phyloP scores from a whole-genome alignment of 2,888 invertebrate species.

The Dynastes tityus region DNA sequence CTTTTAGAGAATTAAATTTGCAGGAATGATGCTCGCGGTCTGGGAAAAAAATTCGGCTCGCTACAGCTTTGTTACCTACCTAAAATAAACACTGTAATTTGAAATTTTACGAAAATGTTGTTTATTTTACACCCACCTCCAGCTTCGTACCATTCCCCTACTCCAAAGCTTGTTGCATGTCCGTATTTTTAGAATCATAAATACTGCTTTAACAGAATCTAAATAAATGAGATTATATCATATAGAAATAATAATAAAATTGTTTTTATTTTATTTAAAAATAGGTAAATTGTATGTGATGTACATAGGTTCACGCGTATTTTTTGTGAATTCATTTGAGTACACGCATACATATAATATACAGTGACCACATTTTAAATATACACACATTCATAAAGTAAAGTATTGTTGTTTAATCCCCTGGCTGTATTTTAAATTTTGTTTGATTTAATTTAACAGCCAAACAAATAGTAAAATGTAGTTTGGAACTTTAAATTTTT shows the following conservation, averaged over 20 bases:
- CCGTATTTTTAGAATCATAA: too few relatives aligned
- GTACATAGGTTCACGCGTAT: not conserved
- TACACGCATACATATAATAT: too few relatives aligned
- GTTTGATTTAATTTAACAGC: not conserved
- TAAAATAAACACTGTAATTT: constrained; percentile 30
- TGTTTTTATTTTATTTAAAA: too few relatives aligned
- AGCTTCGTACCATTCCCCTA: too few relatives aligned
- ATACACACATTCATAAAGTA: not conserved
- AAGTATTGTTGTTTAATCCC: not conserved
- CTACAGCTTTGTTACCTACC: constrained; percentile 6
- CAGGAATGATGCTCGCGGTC: not conserved
- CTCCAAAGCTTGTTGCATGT: too few relatives aligned
- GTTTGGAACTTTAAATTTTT: not conserved
- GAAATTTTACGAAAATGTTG: constrained; percentile 25
- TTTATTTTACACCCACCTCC: constrained; percentile 22
- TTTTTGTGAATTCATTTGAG: not conserved
- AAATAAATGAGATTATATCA: too few relatives aligned
- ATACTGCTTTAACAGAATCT: too few relatives aligned
- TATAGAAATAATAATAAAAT: too few relatives aligned
- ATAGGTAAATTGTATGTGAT: too few relatives aligned
- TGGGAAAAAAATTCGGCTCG: not conserved
- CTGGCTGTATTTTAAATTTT: not conserved
- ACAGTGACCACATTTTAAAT: not conserved
- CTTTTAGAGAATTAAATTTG: constrained; percentile 1
- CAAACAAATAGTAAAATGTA: not conserved